phyloP scores from a whole-genome alignment of 2,888 invertebrate species.

The Zhengitettix transpicula region DNA sequence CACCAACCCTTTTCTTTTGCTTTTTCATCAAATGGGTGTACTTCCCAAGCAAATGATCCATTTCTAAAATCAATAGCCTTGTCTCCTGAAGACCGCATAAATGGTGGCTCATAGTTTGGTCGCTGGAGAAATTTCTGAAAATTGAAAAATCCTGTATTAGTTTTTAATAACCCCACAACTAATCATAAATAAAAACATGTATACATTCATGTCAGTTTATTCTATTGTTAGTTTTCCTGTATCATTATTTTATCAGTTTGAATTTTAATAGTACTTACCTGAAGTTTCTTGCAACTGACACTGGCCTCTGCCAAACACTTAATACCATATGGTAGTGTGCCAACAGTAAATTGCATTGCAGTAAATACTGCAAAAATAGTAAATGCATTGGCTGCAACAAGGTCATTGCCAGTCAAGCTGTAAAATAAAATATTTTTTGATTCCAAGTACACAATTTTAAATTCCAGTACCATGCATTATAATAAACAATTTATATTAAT shows the following conservation, averaged over 20 bases:
- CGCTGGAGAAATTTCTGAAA: conserved; percentile 20
- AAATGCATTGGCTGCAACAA: conserved; percentile 22
- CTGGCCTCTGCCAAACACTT: conserved; percentile 22
- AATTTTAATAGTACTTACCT: conserved; percentile 12
- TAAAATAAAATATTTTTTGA: not conserved
- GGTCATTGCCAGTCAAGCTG: conserved; percentile 19
- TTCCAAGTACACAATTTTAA: too few species aligned
- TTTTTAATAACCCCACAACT: too few species aligned
- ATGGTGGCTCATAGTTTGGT: conserved; percentile 22
- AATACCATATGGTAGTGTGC: conserved; percentile 25
- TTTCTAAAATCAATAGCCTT: conserved; percentile 25
- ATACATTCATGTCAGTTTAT: too few species aligned
- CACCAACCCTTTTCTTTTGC: not conserved
- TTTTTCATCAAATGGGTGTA: conserved; percentile 7
- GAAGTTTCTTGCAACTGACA: conserved; percentile 22
- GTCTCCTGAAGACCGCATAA: conserved; percentile 12
- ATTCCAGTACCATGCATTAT: too few species aligned
- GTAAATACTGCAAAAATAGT: conserved; percentile 28
- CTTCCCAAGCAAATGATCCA: conserved; percentile 28
- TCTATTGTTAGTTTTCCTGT: too few species aligned
- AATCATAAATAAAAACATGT: too few species aligned
- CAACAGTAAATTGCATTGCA: conserved; percentile 27
- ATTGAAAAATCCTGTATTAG: conserved; percentile 1
- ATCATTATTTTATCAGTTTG: too few species aligned
- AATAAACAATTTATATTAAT: too few species aligned